Conservation (phyloP, 2,797 vertebrate genomes). For the Nannoperca australis region DNA sequence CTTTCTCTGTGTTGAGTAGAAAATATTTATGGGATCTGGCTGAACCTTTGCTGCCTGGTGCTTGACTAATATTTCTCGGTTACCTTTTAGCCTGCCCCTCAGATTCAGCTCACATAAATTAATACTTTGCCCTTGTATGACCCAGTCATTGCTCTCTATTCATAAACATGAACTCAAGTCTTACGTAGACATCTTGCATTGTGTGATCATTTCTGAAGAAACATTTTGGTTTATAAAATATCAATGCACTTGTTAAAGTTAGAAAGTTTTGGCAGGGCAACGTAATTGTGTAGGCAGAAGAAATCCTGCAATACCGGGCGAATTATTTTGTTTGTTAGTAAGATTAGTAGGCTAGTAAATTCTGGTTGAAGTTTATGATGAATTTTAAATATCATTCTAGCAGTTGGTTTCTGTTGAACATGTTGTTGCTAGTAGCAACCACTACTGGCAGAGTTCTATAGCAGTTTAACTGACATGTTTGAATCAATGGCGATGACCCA, state of each 20-base stretch:
- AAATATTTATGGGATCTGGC: slow-evolving; percentile 64
- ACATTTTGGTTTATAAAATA: neutral
- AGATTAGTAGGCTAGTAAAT: neutral
- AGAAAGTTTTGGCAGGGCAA: neutral
- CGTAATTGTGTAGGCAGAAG: neutral
- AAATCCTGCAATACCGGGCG: neutral
- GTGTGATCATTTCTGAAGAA: neutral
- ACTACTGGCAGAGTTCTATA: no score
- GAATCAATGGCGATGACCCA: no score
- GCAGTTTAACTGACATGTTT: no score
- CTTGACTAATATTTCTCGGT: slow-evolving; percentile 32
- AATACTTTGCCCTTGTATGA: slow-evolving; percentile 38
- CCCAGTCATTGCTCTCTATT: slow-evolving; percentile 8
- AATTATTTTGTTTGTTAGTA: neutral
- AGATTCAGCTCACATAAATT: slow-evolving; percentile 38
- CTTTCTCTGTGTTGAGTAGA: slow-evolving; percentile 35
- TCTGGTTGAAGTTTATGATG: neutral
- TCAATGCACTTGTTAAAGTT: neutral
- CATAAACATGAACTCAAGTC: slow-evolving; percentile 8
- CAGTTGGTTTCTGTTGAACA: no score
- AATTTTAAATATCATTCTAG: neutral
- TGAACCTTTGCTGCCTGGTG: slow-evolving; percentile 42
- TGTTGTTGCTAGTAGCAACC: neutral
- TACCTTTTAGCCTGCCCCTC: slow-evolving; percentile 28
- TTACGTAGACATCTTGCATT: neutral